Evolutionary conservation across 1,140 invertebrate species (phyloP), one percentile per base, ranked within the genome.

Genomic region (Wasmannia auropunctata): DNA sequence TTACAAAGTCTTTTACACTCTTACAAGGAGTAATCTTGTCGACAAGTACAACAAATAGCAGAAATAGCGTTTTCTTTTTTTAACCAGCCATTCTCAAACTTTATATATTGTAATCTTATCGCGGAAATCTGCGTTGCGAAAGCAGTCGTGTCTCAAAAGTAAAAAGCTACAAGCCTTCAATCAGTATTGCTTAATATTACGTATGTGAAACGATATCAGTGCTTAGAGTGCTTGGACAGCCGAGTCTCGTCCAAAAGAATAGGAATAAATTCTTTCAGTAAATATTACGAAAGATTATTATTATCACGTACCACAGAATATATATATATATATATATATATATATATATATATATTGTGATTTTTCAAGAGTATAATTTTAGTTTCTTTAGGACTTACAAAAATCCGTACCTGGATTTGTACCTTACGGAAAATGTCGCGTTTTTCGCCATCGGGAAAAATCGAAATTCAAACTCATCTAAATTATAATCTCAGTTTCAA

Each of bases 51-150:
- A 70, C 76, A 89, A 56, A 56, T 84, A 65, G 43, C 83, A 46
- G 37, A 67, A 67, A 25, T 67, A 67, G 75, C 62, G 63, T 60
- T 76, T 69, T 70, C 28, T 76, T 69, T 70, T 28, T 65, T 77
- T 69, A 56, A 88, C 54, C 91, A 93, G 91, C 91, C 92, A 93
- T 93, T 92, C 91, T 92, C 91, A 92, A 88, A 92, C 89, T 79
- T 87, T 81, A 37, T 87, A 37, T 87, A 54, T 88, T 56, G 72
- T 86, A 79, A 65, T 46, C 76, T 56, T 37, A 43, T n/a, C 34
- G 37, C 46, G 58, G 25, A n/a, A 65, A 69, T n/a, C 14, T 28
- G 25, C 62, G 11, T 69, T 67, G 76, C 37, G 28, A 51, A 87
- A 75, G 75, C 58, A 51, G 60, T 28, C 25, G 43, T 72, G 51